Conservation (phyloP, 1,140 invertebrate genomes). For the Drosophila sechellia region DNA sequence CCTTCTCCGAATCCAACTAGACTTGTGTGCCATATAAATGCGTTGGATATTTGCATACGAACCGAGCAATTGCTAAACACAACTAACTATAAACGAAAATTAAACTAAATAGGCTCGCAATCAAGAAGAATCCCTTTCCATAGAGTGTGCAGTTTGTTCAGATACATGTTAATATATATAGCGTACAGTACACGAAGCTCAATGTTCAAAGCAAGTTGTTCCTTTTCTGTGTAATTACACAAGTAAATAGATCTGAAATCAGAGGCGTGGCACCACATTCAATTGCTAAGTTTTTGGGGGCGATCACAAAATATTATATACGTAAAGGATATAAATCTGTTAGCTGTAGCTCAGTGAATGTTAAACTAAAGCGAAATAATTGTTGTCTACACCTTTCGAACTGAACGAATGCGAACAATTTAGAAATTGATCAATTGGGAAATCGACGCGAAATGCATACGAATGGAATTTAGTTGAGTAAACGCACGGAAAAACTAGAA, state of each 20-base stretch:
- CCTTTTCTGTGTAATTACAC: conserved; percentile 65
- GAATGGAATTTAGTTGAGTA: conserved; percentile 78
- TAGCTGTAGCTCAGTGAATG: conserved; percentile 39
- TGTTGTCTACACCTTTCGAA: conserved; percentile 51
- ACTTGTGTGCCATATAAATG: conserved; percentile 76
- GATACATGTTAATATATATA: conserved; percentile 62
- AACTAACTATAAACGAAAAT: conserved; percentile 17
- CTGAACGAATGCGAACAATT: conserved; percentile 41
- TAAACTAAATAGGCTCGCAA: conserved; percentile 51
- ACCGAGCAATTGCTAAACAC: conserved; percentile 17
- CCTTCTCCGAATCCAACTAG: conserved; percentile 66
- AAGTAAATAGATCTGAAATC: conserved; percentile 41
- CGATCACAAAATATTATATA: conserved; percentile 34
- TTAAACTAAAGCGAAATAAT: conserved; percentile 44
- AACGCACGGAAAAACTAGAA: conserved; percentile 77
- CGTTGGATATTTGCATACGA: conserved; percentile 54
- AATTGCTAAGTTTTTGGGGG: conserved; percentile 24
- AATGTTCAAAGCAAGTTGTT: conserved; percentile 82
- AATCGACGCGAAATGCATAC: conserved; percentile 50
- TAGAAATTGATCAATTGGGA: conserved; percentile 20
- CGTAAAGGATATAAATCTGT: conserved; percentile 42
- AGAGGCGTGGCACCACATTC: conserved; percentile 46
- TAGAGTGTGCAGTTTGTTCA: conserved; percentile 50
- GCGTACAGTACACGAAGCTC: conserved; percentile 66
- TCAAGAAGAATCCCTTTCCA: conserved; percentile 17